Evolutionary conservation across 2,797 vertebrate species (phyloP), one percentile per base, ranked within the genome.

Genomic region (Garrulus glandarius): DNA sequence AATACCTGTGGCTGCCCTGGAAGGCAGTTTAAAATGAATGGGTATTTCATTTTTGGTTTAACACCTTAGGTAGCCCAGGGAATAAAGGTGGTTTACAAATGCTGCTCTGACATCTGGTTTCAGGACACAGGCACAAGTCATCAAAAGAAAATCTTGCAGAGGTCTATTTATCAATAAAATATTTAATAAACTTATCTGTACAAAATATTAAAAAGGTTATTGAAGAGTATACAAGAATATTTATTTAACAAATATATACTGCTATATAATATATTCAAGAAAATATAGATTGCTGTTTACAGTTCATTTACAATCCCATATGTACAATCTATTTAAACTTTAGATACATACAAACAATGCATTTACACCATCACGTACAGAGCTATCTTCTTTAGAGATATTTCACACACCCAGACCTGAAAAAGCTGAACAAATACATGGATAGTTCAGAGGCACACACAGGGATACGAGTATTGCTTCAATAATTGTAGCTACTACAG

Each of bases 231-330:
- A 98, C 86, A 97, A 97, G 97, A 97, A 97, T 95, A 97, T 97
- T 98, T 98, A 98, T 97, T 98, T 98, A 97, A 98, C 97, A 98
- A 98, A 98, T 98, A 98, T 98, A 98, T 98, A 98, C 97, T 97
- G 98, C 98, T 98, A 97, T 98, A 97, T 97, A 97, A 98, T 94
- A 98, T 98, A 97, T 98, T 97, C 95, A 97, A 98, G 98, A 98
- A 98, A 98, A 98, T 98, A 98, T 97, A 98, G 96, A 98, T 98
- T 97, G 98, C 96, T 97, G 98, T 98, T 98, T 98, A 98, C 98
- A 98, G 97, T 98, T 98, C 97, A 99, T 99, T 98, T 99, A 99
- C 98, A 99, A 97, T 97, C 96, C 95, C 94, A 96, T 98, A 98
- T 99, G 97, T 99, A 99, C 98, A 99, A 90, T 98, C 98, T 98